Percentiles rank a stretch among this genome's conserved stretches.
Conservation (phyloP, 23 tunicate genomes). For the Trididemnum nubilum region DNA sequence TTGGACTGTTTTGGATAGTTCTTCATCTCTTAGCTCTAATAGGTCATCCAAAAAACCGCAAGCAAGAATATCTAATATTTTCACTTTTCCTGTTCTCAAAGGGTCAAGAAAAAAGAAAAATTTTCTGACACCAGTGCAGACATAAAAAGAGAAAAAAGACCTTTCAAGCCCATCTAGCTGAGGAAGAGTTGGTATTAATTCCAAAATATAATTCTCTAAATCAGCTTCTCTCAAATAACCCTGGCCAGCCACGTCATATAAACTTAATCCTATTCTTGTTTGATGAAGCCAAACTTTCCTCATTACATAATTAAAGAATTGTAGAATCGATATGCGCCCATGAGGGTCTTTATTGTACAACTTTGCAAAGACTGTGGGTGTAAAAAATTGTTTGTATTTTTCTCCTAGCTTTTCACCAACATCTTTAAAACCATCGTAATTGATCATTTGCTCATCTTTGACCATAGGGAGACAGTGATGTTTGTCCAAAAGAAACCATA, state of each 20-base stretch:
- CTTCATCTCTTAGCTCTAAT: conserved; percentile 97
- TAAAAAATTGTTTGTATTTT: conserved; percentile 90
- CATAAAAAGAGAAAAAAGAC: conserved; percentile 98
- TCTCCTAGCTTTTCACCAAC: conserved; percentile 71
- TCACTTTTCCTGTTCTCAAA: conserved; percentile 89
- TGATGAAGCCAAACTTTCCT: conserved; percentile 99
- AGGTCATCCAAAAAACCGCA: conserved; percentile 98
- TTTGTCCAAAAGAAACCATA: conserved; percentile 95
- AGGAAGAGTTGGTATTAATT: conserved; percentile 97
- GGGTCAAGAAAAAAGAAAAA: conserved; percentile 99
- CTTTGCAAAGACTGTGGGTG: conserved; percentile 71
- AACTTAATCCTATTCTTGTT: conserved; percentile 93
- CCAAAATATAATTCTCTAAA: conserved; percentile 96
- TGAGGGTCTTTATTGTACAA: conserved; percentile 79
- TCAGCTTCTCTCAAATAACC: conserved; percentile 97
- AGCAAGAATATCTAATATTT: conserved; percentile 92
- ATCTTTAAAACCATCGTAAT: conserved; percentile 61
- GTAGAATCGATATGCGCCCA: conserved; percentile 94
- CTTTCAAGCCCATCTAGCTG: conserved; percentile 95
- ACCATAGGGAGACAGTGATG: conserved; percentile 67
- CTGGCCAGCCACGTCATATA: conserved; percentile 98
- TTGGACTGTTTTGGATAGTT: conserved; percentile 93
- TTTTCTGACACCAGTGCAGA: conserved; percentile 98
- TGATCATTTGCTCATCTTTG: conserved; percentile 96
- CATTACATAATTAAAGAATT: conserved; percentile 99